Conservation (phyloP, 2,113 vertebrate species). For the Gallinago paraguaiae region DNA sequence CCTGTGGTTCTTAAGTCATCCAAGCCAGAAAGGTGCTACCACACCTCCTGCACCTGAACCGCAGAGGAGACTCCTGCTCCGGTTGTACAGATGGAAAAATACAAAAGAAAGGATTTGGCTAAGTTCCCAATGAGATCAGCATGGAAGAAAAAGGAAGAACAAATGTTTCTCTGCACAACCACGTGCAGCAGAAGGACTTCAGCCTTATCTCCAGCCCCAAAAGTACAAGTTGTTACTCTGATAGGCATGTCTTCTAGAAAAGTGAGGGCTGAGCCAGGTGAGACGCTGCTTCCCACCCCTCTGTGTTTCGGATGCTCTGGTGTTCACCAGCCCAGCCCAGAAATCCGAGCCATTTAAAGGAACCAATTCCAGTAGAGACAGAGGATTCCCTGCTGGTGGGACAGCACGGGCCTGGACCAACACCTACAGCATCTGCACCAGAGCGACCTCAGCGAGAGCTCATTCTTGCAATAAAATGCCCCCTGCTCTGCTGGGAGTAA, state of each 20-base stretch:
- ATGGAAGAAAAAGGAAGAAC: not conserved
- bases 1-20: not conserved
- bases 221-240: not conserved
- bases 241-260: fast-evolving
- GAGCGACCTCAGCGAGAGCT: not conserved
- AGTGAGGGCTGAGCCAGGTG: not conserved
- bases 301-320: not conserved
- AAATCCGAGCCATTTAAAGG: not conserved
- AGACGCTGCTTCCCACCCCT: not conserved
- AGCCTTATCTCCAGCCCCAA: not conserved
- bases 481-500: not conserved
- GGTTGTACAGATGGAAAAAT: not conserved
- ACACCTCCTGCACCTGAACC: not conserved
- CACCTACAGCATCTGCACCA: too few relatives aligned
- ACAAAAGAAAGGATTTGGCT: not conserved
- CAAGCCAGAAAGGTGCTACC: not conserved
- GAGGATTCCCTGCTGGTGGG: not conserved
- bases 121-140: not conserved
- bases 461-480: not conserved
- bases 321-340: not conserved
- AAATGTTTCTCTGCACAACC: not conserved
- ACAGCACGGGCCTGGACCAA: not conserved
- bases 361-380: not conserved
- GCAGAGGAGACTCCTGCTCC: not conserved
- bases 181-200: not conserved